These are phyloP conservation scores for Orycteropus afer DNA, from an alignment of 2,113 vertebrate genomes.

Conservation along the genomic window DNA sequence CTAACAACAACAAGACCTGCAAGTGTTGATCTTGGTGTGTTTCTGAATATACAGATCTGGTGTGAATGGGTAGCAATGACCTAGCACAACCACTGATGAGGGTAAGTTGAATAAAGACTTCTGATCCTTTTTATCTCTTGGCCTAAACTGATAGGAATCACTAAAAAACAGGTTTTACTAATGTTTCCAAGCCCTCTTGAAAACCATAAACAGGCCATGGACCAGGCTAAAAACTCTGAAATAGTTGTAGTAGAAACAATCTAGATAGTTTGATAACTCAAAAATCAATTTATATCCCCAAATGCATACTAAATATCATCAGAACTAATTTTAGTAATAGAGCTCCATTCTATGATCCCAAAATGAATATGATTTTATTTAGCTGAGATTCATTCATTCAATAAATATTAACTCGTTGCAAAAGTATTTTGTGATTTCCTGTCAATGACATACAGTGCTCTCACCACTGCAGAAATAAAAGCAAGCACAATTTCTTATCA, in stretches of 20 bases:
- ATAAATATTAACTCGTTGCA: constrained; percentile 41
- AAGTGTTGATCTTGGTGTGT: background rate
- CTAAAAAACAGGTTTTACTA: background rate
- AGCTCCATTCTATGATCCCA: constrained; percentile 10
- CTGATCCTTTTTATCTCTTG: background rate
- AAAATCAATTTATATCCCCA: constrained; percentile 28
- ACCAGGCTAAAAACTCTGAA: background rate
- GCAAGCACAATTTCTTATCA: background rate
- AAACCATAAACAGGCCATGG: background rate
- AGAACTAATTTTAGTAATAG: constrained; percentile 15
- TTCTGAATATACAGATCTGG: background rate
- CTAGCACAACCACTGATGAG: background rate
- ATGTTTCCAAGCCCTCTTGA: background rate
- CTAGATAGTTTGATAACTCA: background rate
- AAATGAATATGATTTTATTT: constrained; percentile 42
- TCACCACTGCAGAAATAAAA: constrained; percentile 36
- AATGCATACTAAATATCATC: background rate
- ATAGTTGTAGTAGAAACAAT: background rate
- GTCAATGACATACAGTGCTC: background rate
- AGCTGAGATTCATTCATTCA: constrained; percentile 24
- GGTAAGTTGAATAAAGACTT: background rate
- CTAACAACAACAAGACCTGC: too few relatives aligned
- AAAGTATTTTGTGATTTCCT: constrained; percentile 19
- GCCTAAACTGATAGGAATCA: constrained; percentile 6
- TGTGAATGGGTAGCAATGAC: background rate